Conservation (phyloP, 2,888 invertebrate genomes). For the Sceliomorpha sp. region DNA sequence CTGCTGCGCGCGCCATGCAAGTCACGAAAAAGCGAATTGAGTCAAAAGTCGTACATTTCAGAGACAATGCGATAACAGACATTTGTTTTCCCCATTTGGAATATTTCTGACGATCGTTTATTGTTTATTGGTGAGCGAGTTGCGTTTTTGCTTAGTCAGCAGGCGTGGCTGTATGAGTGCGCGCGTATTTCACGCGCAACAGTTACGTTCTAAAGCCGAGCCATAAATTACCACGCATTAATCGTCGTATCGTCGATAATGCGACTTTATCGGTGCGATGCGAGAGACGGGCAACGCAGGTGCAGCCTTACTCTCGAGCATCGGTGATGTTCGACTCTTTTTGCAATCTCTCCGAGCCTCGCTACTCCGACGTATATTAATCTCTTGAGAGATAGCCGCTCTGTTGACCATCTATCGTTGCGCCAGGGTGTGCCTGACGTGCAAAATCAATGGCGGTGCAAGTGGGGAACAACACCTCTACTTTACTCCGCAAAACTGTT, state of each 20-base stretch:
- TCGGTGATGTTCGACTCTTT: conserved; percentile 44
- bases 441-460: conserved; percentile 58
- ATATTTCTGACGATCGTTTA: too few species aligned
- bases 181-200: conserved; percentile 4
- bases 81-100: too few species aligned
- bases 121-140: conserved; percentile 2
- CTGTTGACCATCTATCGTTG: conserved; percentile 56
- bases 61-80: too few species aligned
- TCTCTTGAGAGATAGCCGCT: conserved; percentile 60
- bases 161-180: too few species aligned
- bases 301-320: conserved; percentile 37
- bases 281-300: conserved; percentile 22
- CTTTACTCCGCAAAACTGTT: conserved; percentile 22
- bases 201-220: conserved; percentile 6
- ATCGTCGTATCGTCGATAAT: conserved; percentile 46
- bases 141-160: too few species aligned
- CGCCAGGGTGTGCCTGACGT: conserved; percentile 54
- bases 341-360: conserved; percentile 15
- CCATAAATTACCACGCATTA: conserved; percentile 29
- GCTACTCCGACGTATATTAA: conserved; percentile 58
- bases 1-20: too few species aligned
- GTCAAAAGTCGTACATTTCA: too few species aligned
- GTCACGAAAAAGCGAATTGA: too few species aligned
- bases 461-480: conserved; percentile 36
- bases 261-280: conserved; percentile 39